Evolutionary conservation across 2,797 vertebrate genomes (phyloP), one percentile per base, ranked within the genome.

Genomic region (Sphaeramia orbicularis): DNA sequence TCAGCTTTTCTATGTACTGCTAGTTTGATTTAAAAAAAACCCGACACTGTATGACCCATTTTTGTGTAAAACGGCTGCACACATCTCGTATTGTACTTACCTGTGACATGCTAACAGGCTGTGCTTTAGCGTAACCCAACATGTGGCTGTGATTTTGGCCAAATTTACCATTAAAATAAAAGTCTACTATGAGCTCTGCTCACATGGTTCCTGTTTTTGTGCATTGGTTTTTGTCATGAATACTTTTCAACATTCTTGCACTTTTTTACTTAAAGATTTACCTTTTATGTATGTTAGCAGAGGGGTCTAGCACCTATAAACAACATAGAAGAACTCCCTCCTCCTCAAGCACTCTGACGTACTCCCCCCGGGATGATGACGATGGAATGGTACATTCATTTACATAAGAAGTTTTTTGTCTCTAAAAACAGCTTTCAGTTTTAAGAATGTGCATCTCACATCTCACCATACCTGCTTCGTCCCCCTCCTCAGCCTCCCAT

Each of bases 311-410:
- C 68, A 96, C 91, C 1, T 98, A 97, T 69, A 99, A 98, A 61
- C 96, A 98, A 91, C 98, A 99, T 55, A 95, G 97, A 30, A 94
- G 97, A 82, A 99, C 97, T 0, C 97, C 98, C 0, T 99, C 98
- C n/a, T 95, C 97, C 54, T 98, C 97, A 74, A 98, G 97, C 92
- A 97, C 96, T 1, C 94, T 99, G 4, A 95, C 96, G 59, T 99
- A 96, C 91, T 96, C 97, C 30, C 94, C 97, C 0, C 93, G 97
- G 0, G 97, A 99, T 0, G 97, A 99, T 9, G 98, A 99, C 0
- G 97, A 99, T 70, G 90, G 95, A 87, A 97, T 99, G 98, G 98
- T 99, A 94, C 83, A 15, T 47, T 57, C 43, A 7, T 38, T 38
- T 41, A 18, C 44, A 36, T 15, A 52, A 1, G 8, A 40, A 10